Evolutionary conservation across 2,888 invertebrate genomes (phyloP).

Genomic region (Ormyrus rosae): DNA sequence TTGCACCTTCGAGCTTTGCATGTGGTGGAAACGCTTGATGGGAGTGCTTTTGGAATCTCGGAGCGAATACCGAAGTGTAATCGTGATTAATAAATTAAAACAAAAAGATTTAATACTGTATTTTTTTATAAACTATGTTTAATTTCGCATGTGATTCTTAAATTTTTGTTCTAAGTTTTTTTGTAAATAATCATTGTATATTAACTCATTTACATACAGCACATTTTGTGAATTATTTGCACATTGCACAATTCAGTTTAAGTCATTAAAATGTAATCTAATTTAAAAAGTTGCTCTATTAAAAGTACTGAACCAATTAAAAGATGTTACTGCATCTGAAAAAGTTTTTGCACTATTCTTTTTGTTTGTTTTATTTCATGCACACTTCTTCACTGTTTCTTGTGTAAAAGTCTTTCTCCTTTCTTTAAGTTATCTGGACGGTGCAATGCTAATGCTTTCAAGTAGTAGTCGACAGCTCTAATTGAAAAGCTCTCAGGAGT

Average conservation of each 20-base stretch:
- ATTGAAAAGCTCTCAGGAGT: slow-evolving; percentile 38
- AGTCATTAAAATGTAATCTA: too few species aligned
- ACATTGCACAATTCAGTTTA: too few species aligned
- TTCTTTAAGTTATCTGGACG: slow-evolving; percentile 5
- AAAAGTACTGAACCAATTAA: too few species aligned
- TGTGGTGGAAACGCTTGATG: slow-evolving; percentile 1
- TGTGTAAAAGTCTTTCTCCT: neutral
- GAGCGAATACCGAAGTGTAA: neutral
- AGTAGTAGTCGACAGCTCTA: slow-evolving; percentile 12
- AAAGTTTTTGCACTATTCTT: neutral
- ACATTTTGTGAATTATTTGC: too few species aligned
- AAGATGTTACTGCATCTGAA: too few species aligned
- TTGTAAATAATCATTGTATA: too few species aligned
- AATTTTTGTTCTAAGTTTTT: too few species aligned
- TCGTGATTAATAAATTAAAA: slow-evolving; percentile 7
- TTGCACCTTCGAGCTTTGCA: neutral
- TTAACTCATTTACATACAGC: too few species aligned
- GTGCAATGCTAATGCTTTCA: slow-evolving; percentile 29
- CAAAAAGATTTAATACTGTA: slow-evolving; percentile 5
- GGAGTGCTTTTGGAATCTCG: neutral
- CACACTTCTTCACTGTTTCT: neutral
- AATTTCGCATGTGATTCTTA: too few species aligned
- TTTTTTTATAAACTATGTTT: neutral
- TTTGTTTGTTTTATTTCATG: slow-evolving; percentile 13
- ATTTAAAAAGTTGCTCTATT: too few species aligned